These are phyloP conservation scores for Bombus impatiens DNA, from an alignment of 1,140 invertebrate genomes.

Conservation along the genomic window DNA sequence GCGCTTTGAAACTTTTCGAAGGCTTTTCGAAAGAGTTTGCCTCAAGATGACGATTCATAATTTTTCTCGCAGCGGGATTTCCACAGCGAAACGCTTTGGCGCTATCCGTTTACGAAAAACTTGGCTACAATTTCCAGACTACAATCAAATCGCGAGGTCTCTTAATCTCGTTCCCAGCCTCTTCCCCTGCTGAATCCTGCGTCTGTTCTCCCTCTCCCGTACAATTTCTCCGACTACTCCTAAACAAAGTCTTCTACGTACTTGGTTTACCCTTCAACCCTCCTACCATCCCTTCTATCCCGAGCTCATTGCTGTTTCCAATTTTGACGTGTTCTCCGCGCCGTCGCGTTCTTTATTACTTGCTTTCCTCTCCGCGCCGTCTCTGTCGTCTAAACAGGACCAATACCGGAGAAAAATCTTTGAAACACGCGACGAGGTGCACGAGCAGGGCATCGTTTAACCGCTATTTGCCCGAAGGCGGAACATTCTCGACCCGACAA, in stretches of 20 bases:
- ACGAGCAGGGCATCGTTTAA: neutral
- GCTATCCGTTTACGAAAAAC: neutral
- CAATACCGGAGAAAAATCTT: neutral
- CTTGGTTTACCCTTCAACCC: neutral
- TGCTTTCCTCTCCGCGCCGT: neutral
- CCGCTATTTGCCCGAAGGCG: conserved; percentile 36
- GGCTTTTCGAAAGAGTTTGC: neutral
- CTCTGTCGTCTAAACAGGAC: neutral
- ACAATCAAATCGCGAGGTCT: neutral
- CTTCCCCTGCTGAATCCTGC: neutral
- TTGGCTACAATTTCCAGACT: neutral
- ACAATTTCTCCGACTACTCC: conserved; percentile 6
- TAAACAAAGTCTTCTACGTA: neutral
- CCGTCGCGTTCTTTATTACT: neutral
- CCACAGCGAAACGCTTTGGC: neutral
- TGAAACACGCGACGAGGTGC: neutral
- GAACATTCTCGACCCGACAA: neutral
- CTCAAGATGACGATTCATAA: neutral
- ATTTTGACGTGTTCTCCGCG: neutral
- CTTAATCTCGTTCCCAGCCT: neutral
- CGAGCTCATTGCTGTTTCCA: neutral
- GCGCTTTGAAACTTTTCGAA: neutral
- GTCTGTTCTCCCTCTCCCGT: neutral
- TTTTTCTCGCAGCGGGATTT: neutral
- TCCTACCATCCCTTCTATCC: too few relatives aligned